These are phyloP conservation scores for Brenthis ino DNA, from an alignment of 2,888 invertebrate genomes.

Conservation along the genomic window DNA sequence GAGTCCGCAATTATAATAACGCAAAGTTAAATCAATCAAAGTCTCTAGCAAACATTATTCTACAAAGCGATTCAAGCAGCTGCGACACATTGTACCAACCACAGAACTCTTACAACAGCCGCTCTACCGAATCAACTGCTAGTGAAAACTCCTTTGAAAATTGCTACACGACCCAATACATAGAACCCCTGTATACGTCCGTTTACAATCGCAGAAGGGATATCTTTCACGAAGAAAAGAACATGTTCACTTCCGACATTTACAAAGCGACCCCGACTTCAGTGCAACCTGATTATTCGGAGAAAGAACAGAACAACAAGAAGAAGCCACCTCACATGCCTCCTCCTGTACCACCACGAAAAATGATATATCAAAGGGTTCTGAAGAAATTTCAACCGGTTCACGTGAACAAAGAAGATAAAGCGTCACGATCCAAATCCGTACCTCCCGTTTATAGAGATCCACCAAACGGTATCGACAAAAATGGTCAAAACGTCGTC, in stretches of 20 bases:
- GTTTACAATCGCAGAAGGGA: conserved; percentile 73
- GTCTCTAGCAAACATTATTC: conserved; percentile 74
- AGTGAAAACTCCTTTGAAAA: conserved; percentile 76
- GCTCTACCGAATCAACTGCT: conserved; percentile 74
- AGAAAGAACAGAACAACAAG: conserved; percentile 62
- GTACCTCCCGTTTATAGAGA: conserved; percentile 75
- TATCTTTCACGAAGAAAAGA: conserved; percentile 72
- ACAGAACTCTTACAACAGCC: conserved; percentile 69
- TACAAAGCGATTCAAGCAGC: conserved; percentile 76
- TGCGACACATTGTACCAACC: conserved; percentile 77
- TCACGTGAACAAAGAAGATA: conserved; percentile 83
- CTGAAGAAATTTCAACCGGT: conserved; percentile 85
- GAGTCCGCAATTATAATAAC: conserved; percentile 68
- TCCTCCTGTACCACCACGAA: conserved; percentile 83
- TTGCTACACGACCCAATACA: conserved; percentile 73
- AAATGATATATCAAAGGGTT: conserved; percentile 74
- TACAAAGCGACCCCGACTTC: conserved; percentile 79
- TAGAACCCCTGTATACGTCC: conserved; percentile 74
- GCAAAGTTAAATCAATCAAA: conserved; percentile 76
- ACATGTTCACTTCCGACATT: conserved; percentile 71
- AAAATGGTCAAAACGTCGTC: conserved; percentile 63
- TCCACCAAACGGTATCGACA: conserved; percentile 64
- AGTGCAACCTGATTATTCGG: conserved; percentile 68
- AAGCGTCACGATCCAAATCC: conserved; percentile 72
- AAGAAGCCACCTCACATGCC: conserved; percentile 80